Base-by-base conservation (phyloP, 2,113 vertebrate genomes). In the Rhagologus leucostigma region DNA sequence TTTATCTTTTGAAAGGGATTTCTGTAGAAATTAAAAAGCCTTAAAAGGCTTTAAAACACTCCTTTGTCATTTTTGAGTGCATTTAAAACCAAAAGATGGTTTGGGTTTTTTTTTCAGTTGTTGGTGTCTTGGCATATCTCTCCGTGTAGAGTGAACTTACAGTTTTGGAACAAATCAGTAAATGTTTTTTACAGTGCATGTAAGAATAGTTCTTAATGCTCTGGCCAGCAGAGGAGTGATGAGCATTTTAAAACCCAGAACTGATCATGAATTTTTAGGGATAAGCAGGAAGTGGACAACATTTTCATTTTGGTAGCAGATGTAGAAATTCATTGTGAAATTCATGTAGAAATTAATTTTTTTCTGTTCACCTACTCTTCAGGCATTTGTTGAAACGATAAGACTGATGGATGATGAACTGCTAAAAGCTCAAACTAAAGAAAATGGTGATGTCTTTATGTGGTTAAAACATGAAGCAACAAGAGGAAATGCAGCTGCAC, bases 381-480 rank as follows among this genome's bases (percentile, higher is more conserved):
- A 99, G 98, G 98, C 98, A 18, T 97, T 96, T 75, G 98, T 97
- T 70, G 99, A 99, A 98, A 94, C 97, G 10, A 94, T 99, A 95
- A 98, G 98, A 35, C 93, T 99, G 41, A 98, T 96, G 94, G 98
- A 98, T 86, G 96, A 98, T 33, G 98, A 98, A 64, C 97, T 98
- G 57, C 95, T 99, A 50, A 97, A 98, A 76, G 95, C 96, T 46
- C 97, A 99, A 96, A 98, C 96, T 16, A 97, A 98, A 62, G 98
- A 98, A 89, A 97, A 97, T 1, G 98, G 97, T 4, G 99, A 99
- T 47, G 56, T 98, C 57, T 98, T 99, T 74, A 98, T 99, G 95
- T 99, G 98, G 98, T 81, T 99, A 83, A 99, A 98, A 89, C 98
- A 98, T 18, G 98, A 99, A 97, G 99, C 99, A 49, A 97, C 98